These are phyloP conservation scores for Gymnocypris eckloni DNA, from an alignment of 2,797 vertebrate genomes.

Conservation along the genomic window DNA sequence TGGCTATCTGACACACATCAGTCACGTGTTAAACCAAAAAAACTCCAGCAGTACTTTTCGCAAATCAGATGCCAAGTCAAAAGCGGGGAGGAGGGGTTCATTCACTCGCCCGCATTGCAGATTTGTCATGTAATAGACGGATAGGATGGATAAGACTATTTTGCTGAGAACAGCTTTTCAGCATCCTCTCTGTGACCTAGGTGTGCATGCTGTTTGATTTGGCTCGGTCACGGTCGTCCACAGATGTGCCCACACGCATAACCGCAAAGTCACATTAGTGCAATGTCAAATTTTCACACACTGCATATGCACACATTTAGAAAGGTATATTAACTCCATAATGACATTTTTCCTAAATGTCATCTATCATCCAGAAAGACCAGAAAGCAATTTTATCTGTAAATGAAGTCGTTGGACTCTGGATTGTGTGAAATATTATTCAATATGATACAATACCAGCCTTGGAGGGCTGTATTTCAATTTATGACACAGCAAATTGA, in stretches of 20 bases:
- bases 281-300: constrained; percentile 44
- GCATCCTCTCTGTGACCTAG: constrained; percentile 49
- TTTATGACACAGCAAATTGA: constrained; percentile 27
- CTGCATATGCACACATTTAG: constrained; percentile 34
- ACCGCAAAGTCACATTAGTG: constrained; percentile 36
- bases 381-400: constrained; percentile 57
- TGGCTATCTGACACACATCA: constrained; percentile 10
- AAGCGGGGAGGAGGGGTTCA: not conserved
- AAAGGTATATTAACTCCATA: constrained; percentile 58
- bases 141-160: constrained; percentile 49
- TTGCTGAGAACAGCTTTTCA: constrained; percentile 61
- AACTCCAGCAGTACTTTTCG: constrained; percentile 14
- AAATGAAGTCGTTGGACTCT: constrained; percentile 52
- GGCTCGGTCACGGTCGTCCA: constrained; percentile 50
- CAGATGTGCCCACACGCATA: constrained; percentile 13
- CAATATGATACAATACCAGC: constrained; percentile 51
- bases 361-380: constrained; percentile 53
- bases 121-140: constrained; percentile 59
- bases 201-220: constrained; percentile 51
- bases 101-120: constrained; percentile 60
- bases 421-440: constrained; percentile 56
- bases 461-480: constrained; percentile 38
- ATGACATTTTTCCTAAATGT: constrained; percentile 54
- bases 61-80: constrained; percentile 40
- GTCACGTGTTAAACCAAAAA: constrained; percentile 29